Conservation (phyloP, 2,888 invertebrate species). For the Reticulitermes lucifugus region DNA sequence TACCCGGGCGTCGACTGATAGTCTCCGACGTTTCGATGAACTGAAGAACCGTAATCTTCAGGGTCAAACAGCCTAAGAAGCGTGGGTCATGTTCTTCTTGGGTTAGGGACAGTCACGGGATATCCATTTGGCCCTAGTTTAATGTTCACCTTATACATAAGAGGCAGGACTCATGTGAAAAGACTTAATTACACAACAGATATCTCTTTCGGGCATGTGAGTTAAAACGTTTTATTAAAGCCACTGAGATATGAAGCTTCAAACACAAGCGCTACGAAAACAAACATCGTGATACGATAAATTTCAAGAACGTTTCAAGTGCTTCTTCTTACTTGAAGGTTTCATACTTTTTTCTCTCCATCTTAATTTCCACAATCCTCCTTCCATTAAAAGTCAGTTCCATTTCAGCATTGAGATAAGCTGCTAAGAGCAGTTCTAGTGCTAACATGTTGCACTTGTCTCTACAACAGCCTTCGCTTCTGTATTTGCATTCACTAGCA, state of each 20-base stretch:
- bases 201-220: background rate
- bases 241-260: background rate
- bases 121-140: too few relatives aligned
- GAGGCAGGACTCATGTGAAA: too few relatives aligned
- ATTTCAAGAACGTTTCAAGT: background rate
- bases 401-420: conserved; percentile 15
- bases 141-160: too few relatives aligned
- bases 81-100: too few relatives aligned
- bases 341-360: background rate
- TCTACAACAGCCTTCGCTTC: background rate
- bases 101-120: too few relatives aligned
- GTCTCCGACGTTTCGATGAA: too few relatives aligned
- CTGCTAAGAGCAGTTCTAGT: conserved; percentile 5
- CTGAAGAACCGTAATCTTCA: too few relatives aligned
- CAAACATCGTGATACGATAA: background rate
- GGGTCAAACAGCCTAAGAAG: too few relatives aligned
- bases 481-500: background rate
- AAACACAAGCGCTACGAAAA: background rate
- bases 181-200: too few relatives aligned
- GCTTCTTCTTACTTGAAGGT: background rate
- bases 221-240: background rate
- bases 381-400: conserved; percentile 12
- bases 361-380: background rate
- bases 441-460: background rate
- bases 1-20: too few relatives aligned